Evolutionary conservation across 2,113 vertebrate genomes (phyloP).

Genomic region (Cephalopholis sonnerati): DNA sequence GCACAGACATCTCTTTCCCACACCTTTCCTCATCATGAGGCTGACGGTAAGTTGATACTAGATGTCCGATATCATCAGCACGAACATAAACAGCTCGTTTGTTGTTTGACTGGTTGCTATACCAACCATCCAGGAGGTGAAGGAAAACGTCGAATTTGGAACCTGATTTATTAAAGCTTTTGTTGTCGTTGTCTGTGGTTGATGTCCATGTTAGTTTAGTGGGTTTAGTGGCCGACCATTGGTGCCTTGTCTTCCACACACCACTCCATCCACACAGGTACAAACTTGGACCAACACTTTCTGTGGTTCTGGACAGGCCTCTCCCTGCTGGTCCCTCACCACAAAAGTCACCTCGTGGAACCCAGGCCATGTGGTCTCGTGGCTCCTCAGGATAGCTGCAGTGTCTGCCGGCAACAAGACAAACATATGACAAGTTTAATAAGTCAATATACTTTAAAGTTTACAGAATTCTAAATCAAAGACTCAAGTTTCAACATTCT

Average conservation of each 20-base stretch:
- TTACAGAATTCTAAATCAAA: neutral
- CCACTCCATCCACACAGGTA: conserved; percentile 67
- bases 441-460: neutral
- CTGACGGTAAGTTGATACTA: neutral
- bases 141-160: neutral
- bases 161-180: neutral
- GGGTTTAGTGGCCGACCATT: too few relatives aligned
- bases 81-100: neutral
- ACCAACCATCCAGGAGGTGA: neutral
- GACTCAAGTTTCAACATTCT: too few relatives aligned
- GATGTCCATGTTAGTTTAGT: neutral
- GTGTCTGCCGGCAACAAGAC: conserved; percentile 71
- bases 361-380: conserved; percentile 63
- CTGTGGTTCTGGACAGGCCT: conserved; percentile 75
- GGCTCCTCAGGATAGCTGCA: conserved; percentile 70
- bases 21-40: neutral
- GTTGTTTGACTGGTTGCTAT: neutral
- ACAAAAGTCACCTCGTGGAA: conserved; percentile 62
- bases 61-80: neutral
- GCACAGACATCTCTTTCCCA: neutral
- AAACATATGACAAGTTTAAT: neutral
- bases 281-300: conserved; percentile 75
- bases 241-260: conserved; percentile 17
- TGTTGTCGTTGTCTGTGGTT: neutral
- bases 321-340: conserved; percentile 77